These are phyloP conservation scores for Escarpia spicata DNA, from an alignment of 2,888 invertebrate species.

Conservation along the genomic window DNA sequence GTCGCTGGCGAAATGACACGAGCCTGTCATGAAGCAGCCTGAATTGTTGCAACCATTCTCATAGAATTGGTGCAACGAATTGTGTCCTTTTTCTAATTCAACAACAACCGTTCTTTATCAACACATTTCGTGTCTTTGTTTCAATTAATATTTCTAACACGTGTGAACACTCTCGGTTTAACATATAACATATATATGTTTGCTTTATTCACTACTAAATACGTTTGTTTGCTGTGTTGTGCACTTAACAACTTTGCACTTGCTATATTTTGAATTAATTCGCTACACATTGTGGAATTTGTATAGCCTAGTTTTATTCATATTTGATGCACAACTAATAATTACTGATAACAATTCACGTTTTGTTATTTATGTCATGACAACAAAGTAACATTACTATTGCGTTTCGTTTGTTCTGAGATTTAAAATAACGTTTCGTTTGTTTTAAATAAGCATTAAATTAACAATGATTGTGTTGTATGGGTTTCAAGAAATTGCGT, in stretches of 20 bases:
- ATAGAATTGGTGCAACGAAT: not conserved
- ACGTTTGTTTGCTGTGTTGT: not conserved
- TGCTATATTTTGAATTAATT: not conserved
- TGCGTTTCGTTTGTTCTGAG: not conserved
- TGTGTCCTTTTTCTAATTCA: not conserved
- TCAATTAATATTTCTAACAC: not conserved
- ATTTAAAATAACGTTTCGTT: not conserved
- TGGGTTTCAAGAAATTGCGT: not conserved
- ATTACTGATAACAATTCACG: not conserved
- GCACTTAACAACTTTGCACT: not conserved
- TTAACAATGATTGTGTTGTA: not conserved
- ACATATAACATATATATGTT: not conserved
- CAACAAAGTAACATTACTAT: not conserved
- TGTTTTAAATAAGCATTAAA: not conserved
- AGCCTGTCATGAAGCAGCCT: too few relatives aligned
- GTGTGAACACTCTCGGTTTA: not conserved
- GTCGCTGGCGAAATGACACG: too few relatives aligned
- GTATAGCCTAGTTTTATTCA: not conserved
- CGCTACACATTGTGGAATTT: not conserved
- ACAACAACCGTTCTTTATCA: not conserved
- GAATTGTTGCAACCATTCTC: too few relatives aligned
- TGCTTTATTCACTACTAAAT: not conserved
- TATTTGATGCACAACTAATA: too few relatives aligned
- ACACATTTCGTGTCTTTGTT: slow-evolving; percentile 1
- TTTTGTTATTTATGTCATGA: not conserved